Conservation (phyloP, 1,140 invertebrate genomes). For the Drosophila subpulchrella region DNA sequence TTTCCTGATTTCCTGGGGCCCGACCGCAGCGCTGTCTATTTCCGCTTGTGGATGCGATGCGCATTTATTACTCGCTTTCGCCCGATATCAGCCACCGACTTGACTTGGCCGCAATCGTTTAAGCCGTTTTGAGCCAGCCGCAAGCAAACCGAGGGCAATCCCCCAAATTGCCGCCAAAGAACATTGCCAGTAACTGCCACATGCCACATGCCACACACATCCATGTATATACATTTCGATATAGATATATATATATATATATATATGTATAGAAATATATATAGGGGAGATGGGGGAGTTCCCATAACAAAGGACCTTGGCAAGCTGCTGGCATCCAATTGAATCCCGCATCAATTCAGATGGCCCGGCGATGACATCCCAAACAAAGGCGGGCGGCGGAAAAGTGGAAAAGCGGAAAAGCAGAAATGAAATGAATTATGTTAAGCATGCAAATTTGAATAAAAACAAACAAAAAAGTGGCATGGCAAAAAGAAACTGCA, state of each 20-base stretch:
- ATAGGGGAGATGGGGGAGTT: neutral
- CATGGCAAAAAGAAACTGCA: slow-evolving; percentile 7
- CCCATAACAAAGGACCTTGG: slow-evolving; percentile 19
- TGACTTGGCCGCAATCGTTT: slow-evolving; percentile 34
- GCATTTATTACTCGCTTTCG: slow-evolving; percentile 28
- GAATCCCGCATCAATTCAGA: slow-evolving; percentile 37
- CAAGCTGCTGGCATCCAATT: slow-evolving; percentile 23
- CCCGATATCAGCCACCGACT: slow-evolving; percentile 15
- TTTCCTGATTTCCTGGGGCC: neutral
- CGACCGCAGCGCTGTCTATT: slow-evolving; percentile 13
- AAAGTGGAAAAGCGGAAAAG: slow-evolving; percentile 11
- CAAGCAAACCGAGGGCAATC: slow-evolving; percentile 17
- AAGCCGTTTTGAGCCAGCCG: slow-evolving; percentile 32
- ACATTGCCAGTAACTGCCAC: slow-evolving; percentile 26
- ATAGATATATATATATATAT: neutral
- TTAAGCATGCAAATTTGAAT: slow-evolving; percentile 52
- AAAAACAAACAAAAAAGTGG: slow-evolving; percentile 34
- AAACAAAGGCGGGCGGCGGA: slow-evolving; percentile 12
- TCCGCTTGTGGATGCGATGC: slow-evolving; percentile 22
- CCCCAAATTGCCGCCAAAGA: slow-evolving; percentile 36
- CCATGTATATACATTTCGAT: neutral
- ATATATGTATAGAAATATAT: neutral
- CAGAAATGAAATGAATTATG: slow-evolving; percentile 54
- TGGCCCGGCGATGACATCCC: slow-evolving; percentile 31
- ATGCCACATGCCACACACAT: slow-evolving; percentile 2